These are phyloP conservation scores for Megaptera novaeangliae DNA, from an alignment of 2,113 vertebrate species.

Conservation along the genomic window DNA sequence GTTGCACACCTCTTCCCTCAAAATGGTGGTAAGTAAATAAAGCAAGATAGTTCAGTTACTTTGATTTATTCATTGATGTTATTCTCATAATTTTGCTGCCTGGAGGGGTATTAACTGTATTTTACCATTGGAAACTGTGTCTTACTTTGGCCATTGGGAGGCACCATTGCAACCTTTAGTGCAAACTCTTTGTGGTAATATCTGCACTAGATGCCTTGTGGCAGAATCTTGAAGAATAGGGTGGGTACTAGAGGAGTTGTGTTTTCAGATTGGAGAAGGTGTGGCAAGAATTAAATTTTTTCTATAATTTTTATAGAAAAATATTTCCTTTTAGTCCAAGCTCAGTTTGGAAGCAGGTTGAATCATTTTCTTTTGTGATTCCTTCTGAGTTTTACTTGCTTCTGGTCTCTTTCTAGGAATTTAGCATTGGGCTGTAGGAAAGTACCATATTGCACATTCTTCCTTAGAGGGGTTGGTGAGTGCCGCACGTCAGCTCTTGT, in stretches of 20 bases:
- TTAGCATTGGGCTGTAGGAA: constrained; percentile 33
- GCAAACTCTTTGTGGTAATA: not conserved
- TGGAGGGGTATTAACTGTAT: not conserved
- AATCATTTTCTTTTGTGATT: not conserved
- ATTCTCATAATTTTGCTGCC: not conserved
- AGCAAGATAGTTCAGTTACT: not conserved
- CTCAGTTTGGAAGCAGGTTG: constrained; percentile 3
- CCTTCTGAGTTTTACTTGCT: constrained; percentile 16
- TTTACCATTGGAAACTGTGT: not conserved
- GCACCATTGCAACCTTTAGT: not conserved
- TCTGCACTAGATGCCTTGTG: not conserved
- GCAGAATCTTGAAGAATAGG: not conserved
- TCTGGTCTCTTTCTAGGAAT: constrained; percentile 75
- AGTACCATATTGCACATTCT: constrained; percentile 30
- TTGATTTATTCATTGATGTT: not conserved
- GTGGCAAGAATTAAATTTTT: not conserved
- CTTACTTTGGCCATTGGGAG: not conserved
- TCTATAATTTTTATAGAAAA: not conserved
- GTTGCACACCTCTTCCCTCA: not conserved
- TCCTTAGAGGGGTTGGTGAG: constrained; percentile 52
- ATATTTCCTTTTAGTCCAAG: not conserved
- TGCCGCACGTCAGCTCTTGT: constrained; percentile 5
- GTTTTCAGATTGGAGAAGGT: not conserved
- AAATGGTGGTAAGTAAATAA: constrained; percentile 25
- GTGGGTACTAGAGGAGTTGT: not conserved